Conservation (phyloP, 2,888 invertebrate species). For the Calameuta filiformis region DNA sequence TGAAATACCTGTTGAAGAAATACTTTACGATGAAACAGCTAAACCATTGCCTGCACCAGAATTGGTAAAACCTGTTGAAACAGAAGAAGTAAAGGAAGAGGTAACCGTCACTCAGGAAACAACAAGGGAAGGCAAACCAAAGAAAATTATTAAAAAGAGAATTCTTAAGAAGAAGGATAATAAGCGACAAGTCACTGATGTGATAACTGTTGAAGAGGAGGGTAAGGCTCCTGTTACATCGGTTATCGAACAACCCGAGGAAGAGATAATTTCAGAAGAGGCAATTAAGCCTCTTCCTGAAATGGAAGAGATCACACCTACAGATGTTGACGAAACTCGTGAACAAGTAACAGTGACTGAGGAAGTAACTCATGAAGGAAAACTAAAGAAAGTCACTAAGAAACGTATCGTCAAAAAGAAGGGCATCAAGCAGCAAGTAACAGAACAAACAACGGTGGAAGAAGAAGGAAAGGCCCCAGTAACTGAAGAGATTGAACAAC, state of each 20-base stretch:
- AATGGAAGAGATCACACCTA: constrained; percentile 55
- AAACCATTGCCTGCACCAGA: constrained; percentile 45
- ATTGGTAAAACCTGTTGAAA: constrained; percentile 19
- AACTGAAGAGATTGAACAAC: constrained; percentile 42
- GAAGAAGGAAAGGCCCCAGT: constrained; percentile 56
- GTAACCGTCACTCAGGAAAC: constrained; percentile 39
- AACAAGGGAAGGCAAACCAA: constrained; percentile 14
- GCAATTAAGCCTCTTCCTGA: constrained; percentile 43
- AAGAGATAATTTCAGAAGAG: constrained; percentile 49
- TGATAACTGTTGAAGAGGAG: constrained; percentile 60
- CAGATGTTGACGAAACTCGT: constrained; percentile 52
- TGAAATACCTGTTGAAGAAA: constrained; percentile 48
- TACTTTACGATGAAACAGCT: constrained; percentile 23
- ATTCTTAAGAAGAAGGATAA: constrained; percentile 59
- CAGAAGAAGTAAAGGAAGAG: constrained; percentile 56
- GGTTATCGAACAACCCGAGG: constrained; percentile 62
- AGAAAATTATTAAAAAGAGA: constrained; percentile 58
- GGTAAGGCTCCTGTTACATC: constrained; percentile 64
- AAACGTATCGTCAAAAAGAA: constrained; percentile 13
- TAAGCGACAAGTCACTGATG: constrained; percentile 63
- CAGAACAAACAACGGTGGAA: constrained; percentile 55
- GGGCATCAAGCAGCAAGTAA: constrained; percentile 47
- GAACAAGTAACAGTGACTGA: constrained; percentile 31
- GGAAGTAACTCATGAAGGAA: constrained; percentile 39
- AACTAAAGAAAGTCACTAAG: constrained; percentile 31